Evolutionary conservation across 2,888 invertebrate species (phyloP).

Genomic region (Priocnemis perturbator): DNA sequence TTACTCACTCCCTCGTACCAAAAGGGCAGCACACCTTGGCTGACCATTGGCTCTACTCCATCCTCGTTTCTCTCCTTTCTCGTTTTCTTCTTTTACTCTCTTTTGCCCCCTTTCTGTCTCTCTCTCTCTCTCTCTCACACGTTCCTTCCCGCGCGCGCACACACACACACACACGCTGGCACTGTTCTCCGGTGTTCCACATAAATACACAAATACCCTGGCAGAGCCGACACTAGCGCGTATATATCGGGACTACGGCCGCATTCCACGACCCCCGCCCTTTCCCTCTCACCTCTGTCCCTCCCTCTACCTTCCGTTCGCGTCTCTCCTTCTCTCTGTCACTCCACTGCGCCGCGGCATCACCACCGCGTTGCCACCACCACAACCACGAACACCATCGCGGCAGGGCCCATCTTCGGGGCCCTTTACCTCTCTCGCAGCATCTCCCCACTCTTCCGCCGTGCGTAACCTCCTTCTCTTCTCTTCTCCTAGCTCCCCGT

Average conservation of each 20-base stretch:
- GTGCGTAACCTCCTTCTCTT: conserved; percentile 5
- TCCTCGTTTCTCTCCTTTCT: conserved; percentile 44
- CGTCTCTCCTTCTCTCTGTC: conserved; percentile 30
- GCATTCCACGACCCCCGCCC: conserved; percentile 71
- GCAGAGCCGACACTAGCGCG: conserved; percentile 60
- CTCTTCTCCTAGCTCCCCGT: conserved; percentile 6
- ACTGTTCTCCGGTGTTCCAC: conserved; percentile 68
- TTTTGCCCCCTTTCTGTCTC: conserved; percentile 23
- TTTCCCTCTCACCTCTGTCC: conserved; percentile 49
- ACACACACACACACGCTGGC: conserved; percentile 38
- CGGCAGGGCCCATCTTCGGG: conserved; percentile 59
- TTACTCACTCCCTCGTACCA: conserved; percentile 61
- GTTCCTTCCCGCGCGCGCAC: conserved; percentile 21
- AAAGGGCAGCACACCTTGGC: conserved; percentile 73
- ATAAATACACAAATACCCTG: conserved; percentile 73
- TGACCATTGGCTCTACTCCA: conserved; percentile 70
- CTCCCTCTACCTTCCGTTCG: conserved; percentile 1
- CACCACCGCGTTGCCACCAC: conserved; percentile 37
- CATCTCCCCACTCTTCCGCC: conserved; percentile 22
- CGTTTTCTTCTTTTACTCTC: conserved; percentile 24
- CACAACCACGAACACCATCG: conserved; percentile 22
- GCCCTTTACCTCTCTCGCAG: conserved; percentile 55
- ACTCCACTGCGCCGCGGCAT: conserved; percentile 29
- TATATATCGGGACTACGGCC: conserved; percentile 70
- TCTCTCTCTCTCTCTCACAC: conserved; percentile 30